A percentile compares a stretch with the other conserved stretches of the same genome.
Evolutionary conservation across 2,113 vertebrate species (phyloP).

Genomic region (Dipodomys merriami): DNA sequence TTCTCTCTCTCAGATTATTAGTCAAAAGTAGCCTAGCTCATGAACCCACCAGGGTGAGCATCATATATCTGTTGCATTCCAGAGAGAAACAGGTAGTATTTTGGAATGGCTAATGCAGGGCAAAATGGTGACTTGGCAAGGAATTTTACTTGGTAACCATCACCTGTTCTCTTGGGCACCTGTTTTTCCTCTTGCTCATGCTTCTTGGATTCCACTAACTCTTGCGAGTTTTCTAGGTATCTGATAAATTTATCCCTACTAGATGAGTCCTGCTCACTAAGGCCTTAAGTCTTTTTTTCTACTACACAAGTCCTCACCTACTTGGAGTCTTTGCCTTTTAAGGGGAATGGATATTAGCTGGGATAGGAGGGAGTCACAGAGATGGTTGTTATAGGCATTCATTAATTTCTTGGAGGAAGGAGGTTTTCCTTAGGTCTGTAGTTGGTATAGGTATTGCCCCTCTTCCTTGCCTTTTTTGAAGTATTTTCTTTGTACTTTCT

Average conservation of each 20-base stretch:
- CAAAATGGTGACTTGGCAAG: not conserved
- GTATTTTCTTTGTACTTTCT: not conserved
- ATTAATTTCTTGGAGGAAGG: slow-evolving; percentile 8
- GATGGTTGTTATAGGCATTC: not conserved
- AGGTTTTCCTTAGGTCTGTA: not conserved
- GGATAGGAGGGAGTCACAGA: not conserved
- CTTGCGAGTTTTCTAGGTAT: not conserved
- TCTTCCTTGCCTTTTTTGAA: not conserved
- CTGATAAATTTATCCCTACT: not conserved
- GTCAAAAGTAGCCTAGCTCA: not conserved
- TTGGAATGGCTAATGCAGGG: not conserved
- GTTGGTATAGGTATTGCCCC: not conserved
- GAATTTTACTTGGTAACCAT: not conserved
- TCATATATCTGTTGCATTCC: not conserved
- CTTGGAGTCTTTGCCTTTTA: slow-evolving; percentile 17
- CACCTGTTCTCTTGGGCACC: not conserved
- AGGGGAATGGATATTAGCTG: not conserved
- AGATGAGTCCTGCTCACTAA: not conserved
- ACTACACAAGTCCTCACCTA: not conserved
- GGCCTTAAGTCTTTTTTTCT: not conserved
- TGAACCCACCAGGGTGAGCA: not conserved
- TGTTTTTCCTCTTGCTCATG: not conserved
- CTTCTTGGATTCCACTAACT: not conserved
- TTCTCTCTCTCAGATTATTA: not conserved
- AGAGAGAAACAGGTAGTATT: not conserved